Percentiles rank a stretch among this genome's conserved stretches.
phyloP scores from a whole-genome alignment of 2,113 vertebrate genomes.

The Pachycephala philippinensis region DNA sequence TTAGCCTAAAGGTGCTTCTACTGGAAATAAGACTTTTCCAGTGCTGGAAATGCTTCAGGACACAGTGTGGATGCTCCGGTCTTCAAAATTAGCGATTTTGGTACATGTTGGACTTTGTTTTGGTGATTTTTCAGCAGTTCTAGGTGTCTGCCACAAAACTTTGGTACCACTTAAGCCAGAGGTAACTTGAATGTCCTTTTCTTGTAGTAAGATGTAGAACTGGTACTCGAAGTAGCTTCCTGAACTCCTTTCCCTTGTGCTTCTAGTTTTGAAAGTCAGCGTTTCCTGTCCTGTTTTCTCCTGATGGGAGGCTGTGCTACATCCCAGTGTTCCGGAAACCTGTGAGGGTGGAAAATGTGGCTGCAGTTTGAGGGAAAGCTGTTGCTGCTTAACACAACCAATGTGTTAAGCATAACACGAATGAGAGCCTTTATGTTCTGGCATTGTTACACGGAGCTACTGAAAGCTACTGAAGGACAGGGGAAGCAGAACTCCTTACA shows the following conservation, averaged over 20 bases:
- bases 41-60: background rate
- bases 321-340: background rate
- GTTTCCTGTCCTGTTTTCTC: background rate
- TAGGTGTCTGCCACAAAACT: background rate
- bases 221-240: background rate
- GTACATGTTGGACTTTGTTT: rapidly evolving
- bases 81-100: background rate
- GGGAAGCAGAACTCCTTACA: background rate
- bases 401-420: background rate
- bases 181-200: background rate
- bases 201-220: too few relatives aligned
- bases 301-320: background rate
- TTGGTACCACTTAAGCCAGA: background rate
- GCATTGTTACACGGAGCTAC: background rate
- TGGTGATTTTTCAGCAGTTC: background rate
- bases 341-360: background rate
- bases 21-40: background rate
- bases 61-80: background rate
- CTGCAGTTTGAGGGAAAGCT: background rate
- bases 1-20: background rate
- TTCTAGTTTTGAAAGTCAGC: background rate
- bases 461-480: background rate
- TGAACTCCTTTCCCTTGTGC: background rate
- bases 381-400: background rate
- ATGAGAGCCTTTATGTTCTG: background rate